Conservation (phyloP, 2,888 invertebrate genomes). For the Drosophila meridionalis region DNA sequence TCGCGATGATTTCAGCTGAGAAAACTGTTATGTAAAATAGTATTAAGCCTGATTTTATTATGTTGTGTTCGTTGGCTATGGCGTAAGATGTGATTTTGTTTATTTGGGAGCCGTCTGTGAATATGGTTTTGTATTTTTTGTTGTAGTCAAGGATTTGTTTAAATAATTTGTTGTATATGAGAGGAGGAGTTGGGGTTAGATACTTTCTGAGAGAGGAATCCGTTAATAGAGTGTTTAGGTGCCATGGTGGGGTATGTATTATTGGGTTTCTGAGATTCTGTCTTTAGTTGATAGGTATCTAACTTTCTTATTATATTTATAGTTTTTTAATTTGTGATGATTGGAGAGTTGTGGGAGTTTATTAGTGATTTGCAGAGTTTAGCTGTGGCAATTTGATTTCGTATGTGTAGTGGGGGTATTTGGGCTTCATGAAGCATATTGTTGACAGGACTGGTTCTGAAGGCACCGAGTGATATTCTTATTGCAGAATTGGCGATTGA, state of each 20-base stretch:
- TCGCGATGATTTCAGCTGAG: too few relatives aligned
- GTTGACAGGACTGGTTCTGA: not conserved
- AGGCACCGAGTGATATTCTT: not conserved
- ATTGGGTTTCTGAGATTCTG: not conserved
- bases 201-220: not conserved
- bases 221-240: not conserved
- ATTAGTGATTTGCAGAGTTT: not conserved
- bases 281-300: not conserved
- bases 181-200: too few relatives aligned
- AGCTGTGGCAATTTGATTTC: constrained; percentile 1
- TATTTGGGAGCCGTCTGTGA: too few relatives aligned
- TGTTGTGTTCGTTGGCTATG: too few relatives aligned
- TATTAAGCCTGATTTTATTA: too few relatives aligned
- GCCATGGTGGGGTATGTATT: not conserved
- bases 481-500: not conserved
- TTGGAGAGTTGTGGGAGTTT: not conserved
- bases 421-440: not conserved
- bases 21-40: too few relatives aligned
- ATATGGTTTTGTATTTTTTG: too few relatives aligned
- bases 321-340: not conserved
- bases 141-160: too few relatives aligned
- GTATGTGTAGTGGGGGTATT: not conserved
- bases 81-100: too few relatives aligned
- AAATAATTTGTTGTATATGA: too few relatives aligned
- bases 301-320: not conserved